Conservation (phyloP, 2,113 vertebrate genomes). For the Cyanistes caeruleus region DNA sequence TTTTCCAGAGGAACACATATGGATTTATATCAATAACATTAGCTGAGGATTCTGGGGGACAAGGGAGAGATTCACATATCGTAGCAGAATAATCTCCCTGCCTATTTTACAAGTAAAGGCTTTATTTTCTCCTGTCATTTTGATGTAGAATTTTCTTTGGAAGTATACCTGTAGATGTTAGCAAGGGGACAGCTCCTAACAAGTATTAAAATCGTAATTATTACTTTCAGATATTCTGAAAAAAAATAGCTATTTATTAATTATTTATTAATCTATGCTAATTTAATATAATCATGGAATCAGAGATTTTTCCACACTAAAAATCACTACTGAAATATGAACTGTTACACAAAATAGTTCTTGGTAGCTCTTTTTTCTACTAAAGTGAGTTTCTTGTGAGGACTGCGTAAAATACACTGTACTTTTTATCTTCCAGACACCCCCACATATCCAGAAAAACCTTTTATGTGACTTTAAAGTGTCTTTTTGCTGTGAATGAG, state of each 20-base stretch:
- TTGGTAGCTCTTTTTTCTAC: neutral
- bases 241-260: neutral
- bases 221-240: neutral
- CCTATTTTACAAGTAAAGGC: neutral
- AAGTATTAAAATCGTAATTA: neutral
- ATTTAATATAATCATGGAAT: neutral
- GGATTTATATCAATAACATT: neutral
- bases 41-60: neutral
- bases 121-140: neutral
- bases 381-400: neutral
- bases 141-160: neutral
- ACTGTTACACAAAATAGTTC: neutral
- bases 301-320: neutral
- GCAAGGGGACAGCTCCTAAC: neutral
- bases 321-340: neutral
- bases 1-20: neutral
- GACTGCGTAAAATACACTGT: neutral
- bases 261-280: neutral
- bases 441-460: neutral
- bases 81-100: neutral
- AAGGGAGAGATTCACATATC: neutral
- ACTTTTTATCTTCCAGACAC: neutral
- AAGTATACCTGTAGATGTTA: neutral
- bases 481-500: neutral
- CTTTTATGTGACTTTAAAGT: neutral